Evolutionary conservation across 2,888 invertebrate species (phyloP).

Genomic region (Nomada fabriciana): DNA sequence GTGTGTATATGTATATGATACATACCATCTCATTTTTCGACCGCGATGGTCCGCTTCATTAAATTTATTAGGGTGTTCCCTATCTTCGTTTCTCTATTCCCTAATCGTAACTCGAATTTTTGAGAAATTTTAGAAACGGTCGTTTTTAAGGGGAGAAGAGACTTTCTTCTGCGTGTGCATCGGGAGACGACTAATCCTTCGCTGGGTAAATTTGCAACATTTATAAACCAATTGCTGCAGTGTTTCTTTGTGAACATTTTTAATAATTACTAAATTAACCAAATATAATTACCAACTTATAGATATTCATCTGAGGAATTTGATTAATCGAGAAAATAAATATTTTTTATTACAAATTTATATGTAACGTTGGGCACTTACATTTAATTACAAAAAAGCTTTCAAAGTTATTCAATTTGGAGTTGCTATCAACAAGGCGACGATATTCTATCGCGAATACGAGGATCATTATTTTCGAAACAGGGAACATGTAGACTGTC

Average conservation of each 20-base stretch:
- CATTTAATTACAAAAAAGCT: not conserved
- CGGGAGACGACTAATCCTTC: not conserved
- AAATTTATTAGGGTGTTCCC: conserved; percentile 38
- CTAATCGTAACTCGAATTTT: not conserved
- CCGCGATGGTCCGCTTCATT: conserved; percentile 47
- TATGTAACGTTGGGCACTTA: not conserved
- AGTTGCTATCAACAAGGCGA: not conserved
- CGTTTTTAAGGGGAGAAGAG: not conserved
- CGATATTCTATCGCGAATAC: not conserved
- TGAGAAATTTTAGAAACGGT: not conserved
- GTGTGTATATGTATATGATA: no score
- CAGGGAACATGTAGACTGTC: conserved; percentile 35
- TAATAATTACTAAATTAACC: no score
- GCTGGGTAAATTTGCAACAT: no score
- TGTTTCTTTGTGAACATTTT: no score
- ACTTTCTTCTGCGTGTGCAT: not conserved
- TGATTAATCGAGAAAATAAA: no score
- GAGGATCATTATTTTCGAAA: conserved; percentile 46
- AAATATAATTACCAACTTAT: no score
- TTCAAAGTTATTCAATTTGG: conserved; percentile 6
- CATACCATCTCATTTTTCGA: conserved; percentile 43
- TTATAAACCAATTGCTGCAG: no score
- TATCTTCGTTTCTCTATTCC: no score
- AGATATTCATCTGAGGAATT: no score
- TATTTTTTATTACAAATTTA: no score